Evolutionary conservation across 2,113 vertebrate genomes (phyloP), one percentile per base, ranked within the genome.

Genomic region (Dasyprocta punctata): DNA sequence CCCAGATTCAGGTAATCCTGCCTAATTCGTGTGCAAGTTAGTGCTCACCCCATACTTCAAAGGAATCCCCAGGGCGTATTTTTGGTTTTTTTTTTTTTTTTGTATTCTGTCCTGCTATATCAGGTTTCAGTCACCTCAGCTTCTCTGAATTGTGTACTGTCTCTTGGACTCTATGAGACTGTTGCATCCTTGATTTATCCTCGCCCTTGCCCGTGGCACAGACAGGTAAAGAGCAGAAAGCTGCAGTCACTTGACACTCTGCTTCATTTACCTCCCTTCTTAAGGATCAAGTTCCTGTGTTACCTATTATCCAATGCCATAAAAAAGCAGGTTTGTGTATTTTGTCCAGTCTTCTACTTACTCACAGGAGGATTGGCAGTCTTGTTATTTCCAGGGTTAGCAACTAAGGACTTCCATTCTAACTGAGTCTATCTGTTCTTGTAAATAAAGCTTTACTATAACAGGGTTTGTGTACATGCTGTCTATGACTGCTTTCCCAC

Each of bases 11-110:
- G 28, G 87, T 9, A 80, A 75, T 67, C 80, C 20, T 28, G 82
- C 14, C 7, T 13, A 17, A 14, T 20, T 49, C 1, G 36, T 0
- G 4, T 41, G 22, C 6, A 7, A n/a, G 11, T n/a, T 22, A 49
- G 41, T 28, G 22, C 38, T 67, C 20, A 75, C 13, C 47, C 54
- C 63, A 60, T 36, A 16, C 9, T 44, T 44, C 30, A 4, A 11
- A 41, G 6, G 26, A 7, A 56, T 63, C 36, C 20, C 83, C 14
- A 3, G 24, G 7, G 33, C n/a, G 4, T 47, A 60, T 17, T 44
- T 60, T 60, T 17, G 41, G 60, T 69, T 85, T 69, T 85, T 30
- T 28, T 26, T 5, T 47, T 41, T 47, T 30, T 36, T 78, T 36
- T 13, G 41, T 33, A 38, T 30, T 67, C 20, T 67, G 69, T 36